Percentiles rank a stretch among this genome's conserved stretches.
These are phyloP conservation scores for Polypedilum pembai DNA, from an alignment of 1,140 invertebrate species.

Conservation along the genomic window DNA sequence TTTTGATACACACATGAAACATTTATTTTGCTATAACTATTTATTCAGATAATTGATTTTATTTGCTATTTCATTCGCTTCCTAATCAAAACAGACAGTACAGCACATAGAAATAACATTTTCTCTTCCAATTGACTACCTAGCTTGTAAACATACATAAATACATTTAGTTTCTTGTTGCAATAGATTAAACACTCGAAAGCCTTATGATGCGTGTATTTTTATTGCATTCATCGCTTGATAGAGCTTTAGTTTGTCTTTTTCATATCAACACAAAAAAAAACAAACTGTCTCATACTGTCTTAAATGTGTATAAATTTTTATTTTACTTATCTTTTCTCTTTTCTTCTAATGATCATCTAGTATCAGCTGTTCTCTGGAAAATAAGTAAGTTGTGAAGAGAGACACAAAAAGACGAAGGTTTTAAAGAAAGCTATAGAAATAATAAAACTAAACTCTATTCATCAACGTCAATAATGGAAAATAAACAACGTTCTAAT, in stretches of 20 bases:
- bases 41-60: too few species aligned
- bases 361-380: slow-evolving; percentile 16
- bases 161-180: background rate
- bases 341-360: slow-evolving; percentile 2
- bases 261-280: background rate
- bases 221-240: slow-evolving; percentile 2
- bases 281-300: background rate
- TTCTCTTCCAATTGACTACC: too few species aligned
- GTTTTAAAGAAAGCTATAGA: too few species aligned
- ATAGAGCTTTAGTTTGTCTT: background rate
- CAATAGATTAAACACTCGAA: background rate
- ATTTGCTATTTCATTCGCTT: too few species aligned
- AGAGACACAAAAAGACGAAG: too few species aligned
- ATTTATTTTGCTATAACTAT: too few species aligned
- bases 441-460: background rate
- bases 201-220: too few species aligned
- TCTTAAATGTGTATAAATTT: background rate
- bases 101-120: too few species aligned
- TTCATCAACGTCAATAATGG: slow-evolving; percentile 17
- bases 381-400: background rate
- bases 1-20: too few species aligned
- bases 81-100: too few species aligned
- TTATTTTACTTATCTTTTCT: slow-evolving; percentile 16
- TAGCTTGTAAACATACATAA: too few species aligned
- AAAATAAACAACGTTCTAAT: background rate